A percentile compares a stretch with the other conserved stretches of the same genome.
Evolutionary conservation across 2,888 invertebrate species (phyloP).

Genomic region (Trissolcus japonicus): DNA sequence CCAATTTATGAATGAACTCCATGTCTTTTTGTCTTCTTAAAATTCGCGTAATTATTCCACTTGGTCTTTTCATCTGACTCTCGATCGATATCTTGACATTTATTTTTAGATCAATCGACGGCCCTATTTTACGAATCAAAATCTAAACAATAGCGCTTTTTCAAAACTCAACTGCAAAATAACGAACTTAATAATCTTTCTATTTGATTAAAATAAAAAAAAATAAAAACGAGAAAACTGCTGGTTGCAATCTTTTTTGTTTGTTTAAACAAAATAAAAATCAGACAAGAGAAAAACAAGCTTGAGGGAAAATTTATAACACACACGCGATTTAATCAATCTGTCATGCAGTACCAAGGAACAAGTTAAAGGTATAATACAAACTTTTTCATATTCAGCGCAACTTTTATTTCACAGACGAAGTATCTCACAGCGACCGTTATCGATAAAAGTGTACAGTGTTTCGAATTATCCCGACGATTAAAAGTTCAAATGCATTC

Average conservation of each 20-base stretch:
- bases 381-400: conserved; percentile 23
- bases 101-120: conserved; percentile 9
- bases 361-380: conserved; percentile 10
- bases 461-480: conserved; percentile 15
- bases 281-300: too few relatives aligned
- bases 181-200: too few relatives aligned
- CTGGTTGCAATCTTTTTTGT: too few relatives aligned
- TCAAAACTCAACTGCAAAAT: too few relatives aligned
- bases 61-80: conserved; percentile 23
- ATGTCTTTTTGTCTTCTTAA: conserved; percentile 31
- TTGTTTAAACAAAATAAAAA: too few relatives aligned
- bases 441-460: conserved; percentile 21
- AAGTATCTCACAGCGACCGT: conserved; percentile 14
- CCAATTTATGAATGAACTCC: conserved; percentile 44
- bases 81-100: conserved; percentile 37
- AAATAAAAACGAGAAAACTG: not conserved
- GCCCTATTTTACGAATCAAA: too few relatives aligned
- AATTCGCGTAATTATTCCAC: conserved; percentile 46
- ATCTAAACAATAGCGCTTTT: too few relatives aligned
- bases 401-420: conserved; percentile 5
- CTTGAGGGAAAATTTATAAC: conserved; percentile 16
- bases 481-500: conserved; percentile 25
- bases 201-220: not conserved
- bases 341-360: conserved; percentile 4
- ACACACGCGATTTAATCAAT: conserved; percentile 29